Evolutionary conservation across 2,888 invertebrate species (phyloP).

Genomic region (Electrophaes corylata): DNA sequence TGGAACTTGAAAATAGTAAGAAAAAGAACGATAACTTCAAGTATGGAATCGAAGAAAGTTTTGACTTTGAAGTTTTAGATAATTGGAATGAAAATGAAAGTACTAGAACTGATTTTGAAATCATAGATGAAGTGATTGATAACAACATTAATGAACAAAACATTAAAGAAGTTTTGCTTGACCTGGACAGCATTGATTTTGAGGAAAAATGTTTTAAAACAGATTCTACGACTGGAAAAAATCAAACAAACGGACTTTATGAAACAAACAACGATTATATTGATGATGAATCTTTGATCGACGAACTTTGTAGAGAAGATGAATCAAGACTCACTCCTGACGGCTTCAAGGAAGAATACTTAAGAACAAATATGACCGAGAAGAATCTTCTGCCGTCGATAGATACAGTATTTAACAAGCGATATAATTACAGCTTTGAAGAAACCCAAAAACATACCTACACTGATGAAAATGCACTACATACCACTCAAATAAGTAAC

Average conservation of each 20-base stretch:
- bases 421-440: constrained; percentile 61
- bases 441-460: constrained; percentile 52
- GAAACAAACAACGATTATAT: constrained; percentile 68
- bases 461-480: constrained; percentile 41
- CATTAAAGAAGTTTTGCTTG: constrained; percentile 76
- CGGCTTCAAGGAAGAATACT: constrained; percentile 66
- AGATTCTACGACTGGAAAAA: constrained; percentile 45
- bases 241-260: constrained; percentile 48
- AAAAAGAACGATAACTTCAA: constrained; percentile 66
- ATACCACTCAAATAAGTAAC: constrained; percentile 54
- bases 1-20: constrained; percentile 76
- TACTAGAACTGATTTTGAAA: constrained; percentile 61
- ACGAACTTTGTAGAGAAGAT: constrained; percentile 78
- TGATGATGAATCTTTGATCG: constrained; percentile 77
- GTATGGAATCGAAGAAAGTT: constrained; percentile 73
- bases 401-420: constrained; percentile 75
- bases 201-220: constrained; percentile 65
- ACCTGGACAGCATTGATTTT: constrained; percentile 74
- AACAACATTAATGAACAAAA: constrained; percentile 73
- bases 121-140: constrained; percentile 70
- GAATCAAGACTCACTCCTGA: constrained; percentile 70
- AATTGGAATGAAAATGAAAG: constrained; percentile 57
- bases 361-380: constrained; percentile 57
- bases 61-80: constrained; percentile 74
- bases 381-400: constrained; percentile 73